These are phyloP conservation scores for Cyphomyrmex costatus DNA, from an alignment of 1,140 invertebrate genomes.

Conservation along the genomic window DNA sequence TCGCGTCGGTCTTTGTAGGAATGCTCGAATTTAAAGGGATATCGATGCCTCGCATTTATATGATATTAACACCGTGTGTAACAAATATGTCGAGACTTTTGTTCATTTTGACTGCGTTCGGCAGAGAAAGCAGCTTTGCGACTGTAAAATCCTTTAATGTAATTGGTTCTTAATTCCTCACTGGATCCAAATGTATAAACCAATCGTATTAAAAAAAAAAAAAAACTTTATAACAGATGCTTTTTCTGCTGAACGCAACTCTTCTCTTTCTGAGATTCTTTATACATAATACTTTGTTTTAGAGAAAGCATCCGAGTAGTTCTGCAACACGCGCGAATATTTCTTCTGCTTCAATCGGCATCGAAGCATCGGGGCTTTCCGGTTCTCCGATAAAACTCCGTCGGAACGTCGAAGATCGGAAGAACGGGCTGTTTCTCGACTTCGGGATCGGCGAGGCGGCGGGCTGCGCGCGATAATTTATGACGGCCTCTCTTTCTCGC, in stretches of 20 bases:
- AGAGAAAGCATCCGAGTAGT: background rate
- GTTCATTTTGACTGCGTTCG: background rate
- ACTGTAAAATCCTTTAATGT: no score
- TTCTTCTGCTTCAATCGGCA: background rate
- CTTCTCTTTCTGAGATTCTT: background rate
- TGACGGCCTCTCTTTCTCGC: conserved; percentile 24
- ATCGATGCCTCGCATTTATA: background rate
- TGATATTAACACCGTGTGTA: background rate
- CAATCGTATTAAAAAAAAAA: no score
- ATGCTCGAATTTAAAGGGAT: conserved; percentile 14
- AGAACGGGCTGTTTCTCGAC: conserved; percentile 2
- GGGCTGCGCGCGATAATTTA: conserved; percentile 55
- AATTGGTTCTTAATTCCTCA: no score
- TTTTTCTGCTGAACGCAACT: no score
- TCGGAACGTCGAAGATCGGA: background rate
- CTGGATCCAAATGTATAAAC: no score
- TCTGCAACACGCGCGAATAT: background rate
- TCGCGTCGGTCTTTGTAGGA: conserved; percentile 7
- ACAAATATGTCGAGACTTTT: background rate
- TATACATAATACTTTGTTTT: no score
- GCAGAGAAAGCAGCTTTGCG: no score
- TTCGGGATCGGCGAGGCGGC: conserved; percentile 30
- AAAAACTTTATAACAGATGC: no score
- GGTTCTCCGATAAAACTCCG: conserved; percentile 36
- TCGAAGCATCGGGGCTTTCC: conserved; percentile 17